phyloP scores from a whole-genome alignment of 2,113 vertebrate genomes.

The Myrmecophaga tridactyla region DNA sequence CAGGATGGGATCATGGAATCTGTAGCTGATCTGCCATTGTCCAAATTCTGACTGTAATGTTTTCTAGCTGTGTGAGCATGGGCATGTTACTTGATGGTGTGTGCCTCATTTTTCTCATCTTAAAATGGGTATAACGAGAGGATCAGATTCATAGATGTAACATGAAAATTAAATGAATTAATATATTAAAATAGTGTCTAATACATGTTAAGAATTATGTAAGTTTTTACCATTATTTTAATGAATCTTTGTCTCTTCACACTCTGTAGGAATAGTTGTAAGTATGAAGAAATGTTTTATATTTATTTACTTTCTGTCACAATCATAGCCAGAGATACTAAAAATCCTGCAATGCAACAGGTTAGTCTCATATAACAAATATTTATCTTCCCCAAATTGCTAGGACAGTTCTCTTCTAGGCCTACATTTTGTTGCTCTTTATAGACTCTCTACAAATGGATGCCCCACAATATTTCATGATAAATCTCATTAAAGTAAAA shows the following conservation, averaged over 20 bases:
- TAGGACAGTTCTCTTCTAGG: neutral
- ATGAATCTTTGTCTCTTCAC: neutral
- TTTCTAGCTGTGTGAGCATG: neutral
- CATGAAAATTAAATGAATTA: neutral
- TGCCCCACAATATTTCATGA: neutral
- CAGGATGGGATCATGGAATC: neutral
- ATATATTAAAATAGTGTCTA: neutral
- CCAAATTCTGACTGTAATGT: neutral
- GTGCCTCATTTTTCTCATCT: neutral
- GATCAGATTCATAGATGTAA: neutral
- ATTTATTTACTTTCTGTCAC: neutral
- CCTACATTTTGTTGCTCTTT: neutral
- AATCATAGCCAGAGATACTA: neutral
- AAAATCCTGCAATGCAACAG: neutral
- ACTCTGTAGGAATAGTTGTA: no score
- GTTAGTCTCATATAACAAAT: neutral
- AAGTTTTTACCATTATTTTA: neutral
- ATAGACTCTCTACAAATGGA: neutral
- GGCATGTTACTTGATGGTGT: neutral
- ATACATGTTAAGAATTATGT: neutral
- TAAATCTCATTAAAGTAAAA: neutral
- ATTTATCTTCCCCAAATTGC: neutral
- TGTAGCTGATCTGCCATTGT: neutral
- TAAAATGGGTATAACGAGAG: neutral
- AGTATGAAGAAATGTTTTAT: neutral